A percentile compares a stretch with the other conserved stretches of the same genome.
phyloP scores from a whole-genome alignment of 1,140 invertebrate genomes.

The Magallana ariakensis region DNA sequence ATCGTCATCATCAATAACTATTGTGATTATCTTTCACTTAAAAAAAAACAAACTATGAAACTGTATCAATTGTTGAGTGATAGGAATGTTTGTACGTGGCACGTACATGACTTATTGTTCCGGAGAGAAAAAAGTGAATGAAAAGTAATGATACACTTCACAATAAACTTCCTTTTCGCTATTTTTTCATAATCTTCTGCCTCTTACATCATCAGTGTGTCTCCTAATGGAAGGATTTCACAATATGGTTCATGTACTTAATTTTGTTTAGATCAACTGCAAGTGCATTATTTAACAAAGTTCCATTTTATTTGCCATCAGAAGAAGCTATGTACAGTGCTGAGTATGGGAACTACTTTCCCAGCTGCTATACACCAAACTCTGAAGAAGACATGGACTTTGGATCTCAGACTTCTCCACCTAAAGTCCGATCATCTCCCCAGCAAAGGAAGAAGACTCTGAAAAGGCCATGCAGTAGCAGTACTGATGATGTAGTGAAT shows the following conservation, averaged over 20 bases:
- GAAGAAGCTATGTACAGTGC: background rate
- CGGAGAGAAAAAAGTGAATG: background rate
- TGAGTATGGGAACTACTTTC: background rate
- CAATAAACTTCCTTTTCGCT: background rate
- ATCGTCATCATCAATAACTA: too few species aligned
- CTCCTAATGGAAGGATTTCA: background rate
- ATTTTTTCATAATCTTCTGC: background rate
- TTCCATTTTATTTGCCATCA: background rate
- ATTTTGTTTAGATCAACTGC: too few species aligned
- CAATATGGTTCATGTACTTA: too few species aligned
- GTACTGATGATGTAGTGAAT: constrained; percentile 17
- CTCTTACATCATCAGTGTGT: background rate
- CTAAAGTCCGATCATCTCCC: background rate
- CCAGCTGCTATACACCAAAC: background rate
- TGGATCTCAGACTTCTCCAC: background rate
- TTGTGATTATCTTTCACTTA: too few species aligned
- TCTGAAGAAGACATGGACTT: constrained; percentile 12
- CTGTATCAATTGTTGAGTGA: too few species aligned
- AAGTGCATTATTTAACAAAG: too few species aligned
- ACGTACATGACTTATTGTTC: background rate
- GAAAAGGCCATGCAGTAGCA: background rate
- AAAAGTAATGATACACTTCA: background rate
- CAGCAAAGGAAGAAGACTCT: background rate
- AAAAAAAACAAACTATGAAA: too few species aligned
- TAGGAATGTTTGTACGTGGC: background rate